Base-by-base conservation (phyloP, 2,797 vertebrate genomes). In the Schizothorax lantsangensis region DNA sequence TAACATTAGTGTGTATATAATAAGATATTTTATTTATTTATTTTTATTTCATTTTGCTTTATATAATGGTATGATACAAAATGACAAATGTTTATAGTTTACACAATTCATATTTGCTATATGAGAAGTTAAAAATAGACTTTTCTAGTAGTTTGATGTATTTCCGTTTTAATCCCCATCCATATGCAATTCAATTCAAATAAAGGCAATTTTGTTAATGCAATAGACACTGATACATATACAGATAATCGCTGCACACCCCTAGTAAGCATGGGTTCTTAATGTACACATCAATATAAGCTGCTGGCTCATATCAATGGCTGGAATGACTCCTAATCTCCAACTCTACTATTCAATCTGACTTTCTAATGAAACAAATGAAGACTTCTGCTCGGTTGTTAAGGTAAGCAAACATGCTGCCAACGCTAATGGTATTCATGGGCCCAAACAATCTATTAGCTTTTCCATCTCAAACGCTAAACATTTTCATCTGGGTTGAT, bases 401-500 rank as follows among this genome's bases (percentile, higher is more conserved):
- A 84, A 66, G 72, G 40, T 15, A 17, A 73, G 75, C 88, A 81
- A 82, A 81, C 73, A 83, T 52, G 33, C 68, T 84, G 59, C 80
- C 38, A 66, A 43, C 3, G 19, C 45, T 90, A 92, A 91, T 94
- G 87, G 33, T 88, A 93, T 93, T 93, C 92, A 93, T 91, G 66
- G 43, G 88, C 78, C 38, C 86, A 57, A 91, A 84, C 82, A 86
- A 82, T 92, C 90, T 86, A 93, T 94, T 92, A 92, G 85, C 74
- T 91, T 91, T 91, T 86, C 68, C 84, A 92, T 93, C 92, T 66
- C 88, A 88, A 92, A 91, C 69, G 45, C 83, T 87, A 90, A 93
- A 90, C 92, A 92, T 93, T 91, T 88, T 88, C 88, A 85, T 88
- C 40, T 23, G 66, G 5, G 23, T 91, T 71, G 52, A 89, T 92